Conservation (phyloP, 2,888 invertebrate species). For the Brachypterus glaber region DNA sequence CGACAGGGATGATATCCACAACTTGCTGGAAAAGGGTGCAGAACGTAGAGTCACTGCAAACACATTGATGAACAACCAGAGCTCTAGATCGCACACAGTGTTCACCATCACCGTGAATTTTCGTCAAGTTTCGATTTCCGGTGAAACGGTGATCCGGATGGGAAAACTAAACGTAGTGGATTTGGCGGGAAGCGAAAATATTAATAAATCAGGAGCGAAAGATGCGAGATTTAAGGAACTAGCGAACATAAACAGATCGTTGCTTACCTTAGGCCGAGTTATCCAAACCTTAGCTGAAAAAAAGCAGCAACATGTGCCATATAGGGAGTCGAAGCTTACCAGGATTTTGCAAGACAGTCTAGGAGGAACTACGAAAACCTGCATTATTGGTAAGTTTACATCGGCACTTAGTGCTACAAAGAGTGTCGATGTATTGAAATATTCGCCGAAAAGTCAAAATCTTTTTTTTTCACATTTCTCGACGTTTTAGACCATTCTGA, state of each 20-base stretch:
- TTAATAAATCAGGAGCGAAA: constrained; percentile 87
- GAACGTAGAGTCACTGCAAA: constrained; percentile 81
- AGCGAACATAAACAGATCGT: constrained; percentile 91
- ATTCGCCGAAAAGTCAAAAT: too few species aligned
- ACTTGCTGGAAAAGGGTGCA: constrained; percentile 78
- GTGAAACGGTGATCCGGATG: constrained; percentile 85
- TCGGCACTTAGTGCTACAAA: too few species aligned
- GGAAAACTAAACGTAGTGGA: constrained; percentile 98
- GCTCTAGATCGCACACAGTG: constrained; percentile 93
- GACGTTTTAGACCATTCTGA: too few species aligned
- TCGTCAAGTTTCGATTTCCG: constrained; percentile 78
- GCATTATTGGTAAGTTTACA: too few species aligned
- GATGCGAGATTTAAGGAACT: constrained; percentile 87
- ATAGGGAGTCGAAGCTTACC: constrained; percentile 94
- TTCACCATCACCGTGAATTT: constrained; percentile 92
- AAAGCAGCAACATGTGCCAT: constrained; percentile 81
- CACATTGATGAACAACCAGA: constrained; percentile 89
- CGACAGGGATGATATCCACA: constrained; percentile 79
- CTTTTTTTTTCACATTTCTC: too few species aligned
- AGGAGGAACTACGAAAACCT: constrained; percentile 93
- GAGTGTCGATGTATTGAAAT: too few species aligned
- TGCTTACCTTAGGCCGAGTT: constrained; percentile 78
- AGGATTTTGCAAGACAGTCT: constrained; percentile 91
- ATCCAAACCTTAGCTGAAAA: constrained; percentile 90
- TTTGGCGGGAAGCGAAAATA: constrained; percentile 94